Evolutionary conservation across 2,888 invertebrate genomes (phyloP).

Genomic region (Brassicogethes aeneus): DNA sequence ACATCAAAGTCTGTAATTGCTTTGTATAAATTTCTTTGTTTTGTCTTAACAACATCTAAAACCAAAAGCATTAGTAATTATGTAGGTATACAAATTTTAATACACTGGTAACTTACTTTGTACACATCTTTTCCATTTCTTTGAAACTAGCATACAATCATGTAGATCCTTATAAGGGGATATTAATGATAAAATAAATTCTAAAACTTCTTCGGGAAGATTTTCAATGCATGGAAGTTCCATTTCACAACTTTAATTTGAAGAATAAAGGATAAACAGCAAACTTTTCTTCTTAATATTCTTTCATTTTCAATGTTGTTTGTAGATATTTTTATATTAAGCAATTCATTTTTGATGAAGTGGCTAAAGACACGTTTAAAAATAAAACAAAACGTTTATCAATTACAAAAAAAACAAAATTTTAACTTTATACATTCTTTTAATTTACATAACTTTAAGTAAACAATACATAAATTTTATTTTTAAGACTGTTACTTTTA

Average conservation of each 20-base stretch:
- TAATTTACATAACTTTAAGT: too few relatives aligned
- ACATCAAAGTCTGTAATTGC: conserved; percentile 69
- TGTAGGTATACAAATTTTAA: too few relatives aligned
- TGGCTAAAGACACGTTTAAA: too few relatives aligned
- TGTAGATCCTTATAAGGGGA: conserved; percentile 88
- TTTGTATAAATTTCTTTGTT: conserved; percentile 63
- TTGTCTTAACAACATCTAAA: conserved; percentile 70
- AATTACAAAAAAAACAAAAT: too few relatives aligned
- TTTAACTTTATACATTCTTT: too few relatives aligned
- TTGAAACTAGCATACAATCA: conserved; percentile 77
- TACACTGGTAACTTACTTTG: conserved; percentile 71
- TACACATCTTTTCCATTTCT: conserved; percentile 76
- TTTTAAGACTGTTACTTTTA: too few relatives aligned
- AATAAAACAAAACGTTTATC: too few relatives aligned
- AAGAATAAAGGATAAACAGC: background rate
- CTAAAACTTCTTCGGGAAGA: conserved; percentile 88
- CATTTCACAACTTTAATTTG: conserved; percentile 8
- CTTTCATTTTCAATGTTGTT: too few relatives aligned
- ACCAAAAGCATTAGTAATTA: too few relatives aligned
- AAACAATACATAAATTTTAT: too few relatives aligned
- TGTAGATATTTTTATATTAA: conserved; percentile 1
- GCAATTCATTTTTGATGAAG: too few relatives aligned
- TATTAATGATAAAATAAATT: conserved; percentile 80
- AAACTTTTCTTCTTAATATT: background rate
- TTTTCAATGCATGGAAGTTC: conserved; percentile 47